Evolutionary conservation across 1,140 invertebrate species (phyloP).

Genomic region (Thereuonema tuberculata): DNA sequence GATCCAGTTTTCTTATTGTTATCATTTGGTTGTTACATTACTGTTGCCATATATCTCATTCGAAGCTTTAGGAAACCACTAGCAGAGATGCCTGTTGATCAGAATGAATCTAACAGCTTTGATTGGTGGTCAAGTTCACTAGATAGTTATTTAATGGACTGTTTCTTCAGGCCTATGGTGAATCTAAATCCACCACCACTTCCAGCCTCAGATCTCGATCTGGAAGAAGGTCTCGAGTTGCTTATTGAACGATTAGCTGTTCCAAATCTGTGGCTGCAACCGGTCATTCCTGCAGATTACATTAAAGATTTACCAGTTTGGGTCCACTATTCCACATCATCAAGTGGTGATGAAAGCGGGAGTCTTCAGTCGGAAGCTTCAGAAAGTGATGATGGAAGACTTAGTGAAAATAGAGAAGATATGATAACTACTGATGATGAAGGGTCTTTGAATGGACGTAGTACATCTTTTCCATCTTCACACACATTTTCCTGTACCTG

Average conservation of each 20-base stretch:
- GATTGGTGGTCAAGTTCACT: conserved; percentile 27
- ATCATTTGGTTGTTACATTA: conserved; percentile 16
- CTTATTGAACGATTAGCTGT: conserved; percentile 34
- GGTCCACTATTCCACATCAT: conserved; percentile 17
- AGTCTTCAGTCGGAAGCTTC: neutral
- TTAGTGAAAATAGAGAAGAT: conserved; percentile 12
- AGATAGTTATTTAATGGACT: conserved; percentile 23
- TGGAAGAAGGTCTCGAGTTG: conserved; percentile 31
- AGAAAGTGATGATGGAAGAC: conserved; percentile 21
- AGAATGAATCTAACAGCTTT: neutral
- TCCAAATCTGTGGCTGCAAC: conserved; percentile 37
- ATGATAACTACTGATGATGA: too few species aligned
- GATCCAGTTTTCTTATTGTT: neutral
- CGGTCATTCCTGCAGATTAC: conserved; percentile 34
- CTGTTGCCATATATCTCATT: neutral
- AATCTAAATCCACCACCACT: conserved; percentile 19
- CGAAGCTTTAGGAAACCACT: neutral
- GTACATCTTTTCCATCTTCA: too few species aligned
- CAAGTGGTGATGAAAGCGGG: neutral
- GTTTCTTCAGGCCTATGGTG: conserved; percentile 29
- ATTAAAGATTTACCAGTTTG: conserved; percentile 40
- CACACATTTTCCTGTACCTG: neutral
- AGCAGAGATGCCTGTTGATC: neutral
- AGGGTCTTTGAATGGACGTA: neutral
- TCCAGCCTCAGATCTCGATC: conserved; percentile 23